Evolutionary conservation across 2,113 vertebrate species (phyloP).

Genomic region (Heliornis fulica): DNA sequence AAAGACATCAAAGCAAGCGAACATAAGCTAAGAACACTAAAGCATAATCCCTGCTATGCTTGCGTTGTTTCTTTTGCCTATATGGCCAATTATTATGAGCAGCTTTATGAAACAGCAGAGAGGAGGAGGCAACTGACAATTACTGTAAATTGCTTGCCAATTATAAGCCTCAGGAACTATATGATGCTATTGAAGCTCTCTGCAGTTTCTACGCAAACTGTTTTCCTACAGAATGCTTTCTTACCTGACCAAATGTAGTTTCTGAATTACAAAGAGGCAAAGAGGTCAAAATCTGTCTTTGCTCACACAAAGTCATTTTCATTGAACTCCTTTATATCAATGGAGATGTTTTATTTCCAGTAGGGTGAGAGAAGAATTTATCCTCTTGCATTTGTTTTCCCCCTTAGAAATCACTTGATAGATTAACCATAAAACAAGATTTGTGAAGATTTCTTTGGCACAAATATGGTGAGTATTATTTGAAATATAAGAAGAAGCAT

Average conservation of each 20-base stretch:
- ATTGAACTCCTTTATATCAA: neutral
- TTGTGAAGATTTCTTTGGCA: neutral
- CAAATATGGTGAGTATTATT: neutral
- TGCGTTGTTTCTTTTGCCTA: neutral
- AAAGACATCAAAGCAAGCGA: neutral
- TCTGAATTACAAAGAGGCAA: neutral
- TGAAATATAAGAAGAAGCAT: neutral
- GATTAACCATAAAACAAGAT: neutral
- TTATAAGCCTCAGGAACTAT: neutral
- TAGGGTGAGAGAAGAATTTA: neutral
- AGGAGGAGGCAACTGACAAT: neutral
- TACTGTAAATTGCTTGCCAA: neutral
- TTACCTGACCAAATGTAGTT: neutral
- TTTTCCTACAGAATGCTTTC: neutral
- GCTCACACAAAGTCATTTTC: neutral
- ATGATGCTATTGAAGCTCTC: neutral
- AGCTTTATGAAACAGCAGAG: neutral
- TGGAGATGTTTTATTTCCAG: neutral
- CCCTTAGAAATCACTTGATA: neutral
- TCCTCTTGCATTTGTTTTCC: neutral
- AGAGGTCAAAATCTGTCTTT: neutral
- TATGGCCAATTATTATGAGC: neutral
- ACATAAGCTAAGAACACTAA: neutral
- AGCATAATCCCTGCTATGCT: neutral
- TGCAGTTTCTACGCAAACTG: neutral